These are phyloP conservation scores for Conopomorpha cramerella DNA, from an alignment of 1,140 invertebrate species.

Conservation along the genomic window DNA sequence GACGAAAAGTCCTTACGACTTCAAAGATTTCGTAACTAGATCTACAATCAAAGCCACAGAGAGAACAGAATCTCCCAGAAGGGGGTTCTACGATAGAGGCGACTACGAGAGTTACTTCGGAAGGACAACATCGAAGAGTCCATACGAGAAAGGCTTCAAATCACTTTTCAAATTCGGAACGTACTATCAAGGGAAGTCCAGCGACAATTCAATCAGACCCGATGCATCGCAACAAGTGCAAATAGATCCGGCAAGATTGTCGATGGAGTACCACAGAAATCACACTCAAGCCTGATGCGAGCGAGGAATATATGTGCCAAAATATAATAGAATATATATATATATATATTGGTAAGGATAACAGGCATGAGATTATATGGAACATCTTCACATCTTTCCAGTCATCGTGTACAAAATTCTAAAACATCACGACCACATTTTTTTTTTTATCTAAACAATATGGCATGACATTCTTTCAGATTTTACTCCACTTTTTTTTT, in stretches of 20 bases:
- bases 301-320: conserved; percentile 20
- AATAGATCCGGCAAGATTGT: conserved; percentile 44
- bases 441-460: neutral
- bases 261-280: conserved; percentile 39
- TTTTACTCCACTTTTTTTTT: too few relatives aligned
- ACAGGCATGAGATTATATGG: conserved; percentile 13
- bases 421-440: neutral
- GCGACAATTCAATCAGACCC: conserved; percentile 45
- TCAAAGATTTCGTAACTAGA: conserved; percentile 53
- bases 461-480: too few relatives aligned
- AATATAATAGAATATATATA: too few relatives aligned
- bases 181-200: conserved; percentile 35
- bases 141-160: conserved; percentile 29
- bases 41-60: conserved; percentile 18
- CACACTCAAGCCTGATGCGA: conserved; percentile 26
- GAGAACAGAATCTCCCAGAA: conserved; percentile 21
- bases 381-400: conserved; percentile 7
- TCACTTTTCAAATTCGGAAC: conserved; percentile 45
- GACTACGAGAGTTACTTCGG: conserved; percentile 41
- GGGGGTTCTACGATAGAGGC: conserved; percentile 41
- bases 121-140: conserved; percentile 45
- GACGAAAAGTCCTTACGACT: conserved; percentile 60
- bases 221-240: conserved; percentile 52
- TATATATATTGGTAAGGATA: conserved; percentile 41
- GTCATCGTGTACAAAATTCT: neutral